These are phyloP conservation scores for Trachymyrmex cornetzi DNA, from an alignment of 1,140 invertebrate genomes.

Conservation along the genomic window DNA sequence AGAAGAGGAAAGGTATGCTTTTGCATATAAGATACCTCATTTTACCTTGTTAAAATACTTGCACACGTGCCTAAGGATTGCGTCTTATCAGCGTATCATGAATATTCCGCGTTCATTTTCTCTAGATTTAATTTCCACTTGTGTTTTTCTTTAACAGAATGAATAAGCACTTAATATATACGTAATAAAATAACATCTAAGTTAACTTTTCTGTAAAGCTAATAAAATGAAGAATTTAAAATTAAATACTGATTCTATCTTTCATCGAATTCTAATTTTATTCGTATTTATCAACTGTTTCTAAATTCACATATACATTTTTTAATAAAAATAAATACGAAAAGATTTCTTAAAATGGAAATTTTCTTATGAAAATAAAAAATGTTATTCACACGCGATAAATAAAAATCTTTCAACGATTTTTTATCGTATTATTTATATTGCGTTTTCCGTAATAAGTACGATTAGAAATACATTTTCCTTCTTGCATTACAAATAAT, in stretches of 20 bases:
- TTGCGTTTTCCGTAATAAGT: neutral
- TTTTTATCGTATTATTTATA: neutral
- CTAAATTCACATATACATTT: neutral
- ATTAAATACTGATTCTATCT: neutral
- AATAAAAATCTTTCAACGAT: constrained; percentile 24
- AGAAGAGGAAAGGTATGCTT: constrained; percentile 17
- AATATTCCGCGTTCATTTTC: constrained; percentile 48
- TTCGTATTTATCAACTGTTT: neutral
- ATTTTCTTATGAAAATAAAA: neutral
- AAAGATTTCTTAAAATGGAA: too few species aligned
- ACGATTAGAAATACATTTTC: constrained; percentile 8
- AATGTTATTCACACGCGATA: neutral
- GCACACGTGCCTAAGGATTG: constrained; percentile 39
- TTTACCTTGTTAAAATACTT: constrained; percentile 38
- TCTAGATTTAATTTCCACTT: constrained; percentile 33
- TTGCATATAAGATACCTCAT: constrained; percentile 17
- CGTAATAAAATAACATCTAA: neutral
- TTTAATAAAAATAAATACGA: neutral
- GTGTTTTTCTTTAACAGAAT: constrained; percentile 12
- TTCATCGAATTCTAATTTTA: neutral
- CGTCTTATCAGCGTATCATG: constrained; percentile 10
- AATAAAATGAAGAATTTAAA: neutral
- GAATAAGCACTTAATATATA: neutral
- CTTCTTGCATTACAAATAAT: constrained; percentile 14
- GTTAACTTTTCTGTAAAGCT: neutral